A percentile compares a stretch with the other conserved stretches of the same genome.
phyloP scores from a whole-genome alignment of 2,113 vertebrate genomes.

The Cyrtonyx montezumae region DNA sequence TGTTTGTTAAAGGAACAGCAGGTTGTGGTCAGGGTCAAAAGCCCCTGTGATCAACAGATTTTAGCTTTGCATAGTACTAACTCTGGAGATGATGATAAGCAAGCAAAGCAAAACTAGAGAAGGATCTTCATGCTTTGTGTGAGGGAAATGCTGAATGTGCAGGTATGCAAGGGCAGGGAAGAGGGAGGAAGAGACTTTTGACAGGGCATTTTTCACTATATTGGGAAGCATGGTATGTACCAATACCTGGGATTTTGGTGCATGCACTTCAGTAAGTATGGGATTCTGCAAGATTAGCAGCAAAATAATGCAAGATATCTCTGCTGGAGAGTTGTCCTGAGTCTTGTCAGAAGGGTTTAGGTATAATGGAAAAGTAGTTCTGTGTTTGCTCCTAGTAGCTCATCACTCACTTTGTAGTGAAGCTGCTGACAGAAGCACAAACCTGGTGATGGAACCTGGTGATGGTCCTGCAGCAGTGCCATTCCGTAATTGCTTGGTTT shows the following conservation, averaged over 20 bases:
- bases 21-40: conserved; percentile 70
- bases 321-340: not conserved
- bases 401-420: not conserved
- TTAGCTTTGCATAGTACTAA: conserved; percentile 56
- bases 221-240: not conserved
- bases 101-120: conserved; percentile 30
- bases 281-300: not conserved
- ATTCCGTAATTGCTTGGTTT: not conserved
- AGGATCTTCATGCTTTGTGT: conserved; percentile 11
- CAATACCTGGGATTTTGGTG: not conserved
- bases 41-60: conserved; percentile 62
- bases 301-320: not conserved
- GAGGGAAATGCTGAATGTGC: conserved; percentile 43
- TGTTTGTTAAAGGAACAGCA: conserved; percentile 73
- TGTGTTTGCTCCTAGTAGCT: not conserved
- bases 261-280: accelerated
- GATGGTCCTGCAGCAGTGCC: not conserved
- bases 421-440: not conserved
- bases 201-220: not conserved
- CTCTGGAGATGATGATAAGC: conserved; percentile 57
- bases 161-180: conserved; percentile 3
- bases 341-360: not conserved
- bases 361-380: not conserved
- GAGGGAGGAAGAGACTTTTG: not conserved
- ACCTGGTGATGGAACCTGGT: not conserved